Conservation (phyloP, 2,113 vertebrate species). For the Scytalopus superciliaris region DNA sequence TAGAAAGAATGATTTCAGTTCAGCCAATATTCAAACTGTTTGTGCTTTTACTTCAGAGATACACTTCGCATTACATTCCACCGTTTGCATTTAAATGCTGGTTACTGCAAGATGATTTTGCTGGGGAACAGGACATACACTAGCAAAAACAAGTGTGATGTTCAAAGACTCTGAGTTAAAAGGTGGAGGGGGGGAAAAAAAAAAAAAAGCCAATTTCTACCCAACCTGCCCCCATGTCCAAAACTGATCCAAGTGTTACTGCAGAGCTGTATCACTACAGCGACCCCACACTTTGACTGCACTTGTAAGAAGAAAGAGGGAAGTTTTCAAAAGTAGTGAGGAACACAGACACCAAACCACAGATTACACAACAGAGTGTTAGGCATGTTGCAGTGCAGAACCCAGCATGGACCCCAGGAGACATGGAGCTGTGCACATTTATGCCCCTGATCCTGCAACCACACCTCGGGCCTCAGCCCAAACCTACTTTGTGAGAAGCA, state of each 20-base stretch:
- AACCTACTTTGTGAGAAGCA: background rate
- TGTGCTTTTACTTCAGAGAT: constrained; percentile 67
- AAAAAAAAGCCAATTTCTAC: constrained; percentile 43
- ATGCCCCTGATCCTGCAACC: background rate
- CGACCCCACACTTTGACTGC: constrained; percentile 59
- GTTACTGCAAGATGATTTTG: constrained; percentile 73
- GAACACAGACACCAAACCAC: constrained; percentile 67
- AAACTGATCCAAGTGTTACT: background rate
- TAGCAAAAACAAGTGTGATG: constrained; percentile 64
- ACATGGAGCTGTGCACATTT: background rate
- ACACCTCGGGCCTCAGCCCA: background rate
- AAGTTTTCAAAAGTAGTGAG: constrained; percentile 69
- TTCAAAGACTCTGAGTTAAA: constrained; percentile 55
- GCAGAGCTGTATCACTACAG: background rate
- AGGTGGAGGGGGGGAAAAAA: background rate
- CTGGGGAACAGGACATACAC: background rate
- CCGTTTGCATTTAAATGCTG: constrained; percentile 75
- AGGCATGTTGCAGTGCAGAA: constrained; percentile 24
- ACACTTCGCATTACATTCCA: constrained; percentile 62
- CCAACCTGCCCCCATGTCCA: constrained; percentile 8
- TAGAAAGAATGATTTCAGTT: constrained; percentile 98
- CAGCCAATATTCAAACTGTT: constrained; percentile 80
- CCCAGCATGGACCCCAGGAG: constrained; percentile 38
- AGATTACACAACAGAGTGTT: constrained; percentile 64
- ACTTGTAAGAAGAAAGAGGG: constrained; percentile 63